Evolutionary conservation across 2,113 vertebrate genomes (phyloP).

Genomic region (Nycticorax nycticorax): DNA sequence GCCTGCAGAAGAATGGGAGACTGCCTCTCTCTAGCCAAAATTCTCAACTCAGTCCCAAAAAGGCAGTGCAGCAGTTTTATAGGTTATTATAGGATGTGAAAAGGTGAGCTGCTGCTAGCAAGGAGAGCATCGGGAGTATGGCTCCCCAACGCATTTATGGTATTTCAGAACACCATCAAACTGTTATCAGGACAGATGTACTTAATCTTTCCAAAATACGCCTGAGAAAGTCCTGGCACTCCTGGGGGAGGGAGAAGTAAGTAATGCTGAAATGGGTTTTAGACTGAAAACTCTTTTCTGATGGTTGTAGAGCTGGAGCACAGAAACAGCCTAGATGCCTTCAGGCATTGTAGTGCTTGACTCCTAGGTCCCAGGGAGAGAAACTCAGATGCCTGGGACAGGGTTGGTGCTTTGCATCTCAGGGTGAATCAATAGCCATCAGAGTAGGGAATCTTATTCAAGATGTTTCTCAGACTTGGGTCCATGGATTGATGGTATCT

Average conservation of each 20-base stretch:
- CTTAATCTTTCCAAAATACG: not conserved
- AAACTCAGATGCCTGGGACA: not conserved
- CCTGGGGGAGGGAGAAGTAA: not conserved
- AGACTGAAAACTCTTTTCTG: not conserved
- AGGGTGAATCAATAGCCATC: not conserved
- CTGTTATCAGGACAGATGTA: not conserved
- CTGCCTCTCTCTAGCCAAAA: not conserved
- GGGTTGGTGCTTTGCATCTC: not conserved
- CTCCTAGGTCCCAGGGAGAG: not conserved
- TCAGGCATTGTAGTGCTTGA: not conserved
- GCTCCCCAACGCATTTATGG: not conserved
- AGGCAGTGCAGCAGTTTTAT: not conserved
- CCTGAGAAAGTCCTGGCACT: not conserved
- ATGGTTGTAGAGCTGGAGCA: not conserved
- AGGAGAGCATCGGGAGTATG: not conserved
- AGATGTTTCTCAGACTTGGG: not conserved
- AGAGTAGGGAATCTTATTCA: not conserved
- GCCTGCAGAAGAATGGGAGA: not conserved
- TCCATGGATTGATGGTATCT: not conserved
- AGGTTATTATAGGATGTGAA: not conserved
- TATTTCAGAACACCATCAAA: not conserved
- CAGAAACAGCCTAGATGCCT: not conserved
- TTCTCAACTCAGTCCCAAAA: not conserved
- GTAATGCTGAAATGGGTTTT: accelerated
- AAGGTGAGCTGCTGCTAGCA: not conserved